phyloP scores from a whole-genome alignment of 1,140 invertebrate genomes.

The Zaprionus capensis region DNA sequence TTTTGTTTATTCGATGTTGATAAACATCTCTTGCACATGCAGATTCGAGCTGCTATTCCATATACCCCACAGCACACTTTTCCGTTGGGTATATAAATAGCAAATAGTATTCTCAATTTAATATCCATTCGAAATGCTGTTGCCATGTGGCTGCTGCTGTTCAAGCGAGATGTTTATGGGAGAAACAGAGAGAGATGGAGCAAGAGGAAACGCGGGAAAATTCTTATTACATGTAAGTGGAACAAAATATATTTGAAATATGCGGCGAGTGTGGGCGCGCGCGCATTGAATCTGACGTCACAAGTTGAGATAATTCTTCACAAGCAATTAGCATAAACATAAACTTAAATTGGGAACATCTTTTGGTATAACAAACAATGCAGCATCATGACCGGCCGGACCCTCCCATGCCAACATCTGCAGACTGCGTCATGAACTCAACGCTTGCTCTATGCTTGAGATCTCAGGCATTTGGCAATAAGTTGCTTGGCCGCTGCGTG shows the following conservation, averaged over 20 bases:
- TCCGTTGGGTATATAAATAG: not conserved
- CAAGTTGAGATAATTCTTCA: slow-evolving; percentile 55
- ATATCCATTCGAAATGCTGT: slow-evolving; percentile 42
- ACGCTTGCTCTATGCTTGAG: slow-evolving; percentile 39
- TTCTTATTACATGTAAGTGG: slow-evolving; percentile 26
- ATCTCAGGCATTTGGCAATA: slow-evolving; percentile 66
- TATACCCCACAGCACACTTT: not conserved
- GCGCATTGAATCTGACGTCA: slow-evolving; percentile 13
- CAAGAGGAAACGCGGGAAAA: not conserved
- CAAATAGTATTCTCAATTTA: slow-evolving; percentile 9
- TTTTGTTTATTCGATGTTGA: too few relatives aligned
- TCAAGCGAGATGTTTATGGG: not conserved
- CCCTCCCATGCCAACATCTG: not conserved
- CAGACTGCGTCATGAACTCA: slow-evolving; percentile 10
- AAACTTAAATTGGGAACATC: slow-evolving; percentile 72
- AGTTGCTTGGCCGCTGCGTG: slow-evolving; percentile 46
- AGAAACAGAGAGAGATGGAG: not conserved
- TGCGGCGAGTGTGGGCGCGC: not conserved
- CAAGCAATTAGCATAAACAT: slow-evolving; percentile 79
- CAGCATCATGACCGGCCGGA: slow-evolving; percentile 29
- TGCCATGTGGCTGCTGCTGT: slow-evolving; percentile 49
- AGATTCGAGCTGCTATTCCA: not conserved
- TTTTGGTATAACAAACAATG: slow-evolving; percentile 38
- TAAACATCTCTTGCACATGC: too few relatives aligned
- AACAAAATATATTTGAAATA: slow-evolving; percentile 20